A percentile compares a stretch with the other conserved stretches of the same genome.
Evolutionary conservation across 2,113 vertebrate genomes (phyloP).

Genomic region (Tiliqua scincoides): DNA sequence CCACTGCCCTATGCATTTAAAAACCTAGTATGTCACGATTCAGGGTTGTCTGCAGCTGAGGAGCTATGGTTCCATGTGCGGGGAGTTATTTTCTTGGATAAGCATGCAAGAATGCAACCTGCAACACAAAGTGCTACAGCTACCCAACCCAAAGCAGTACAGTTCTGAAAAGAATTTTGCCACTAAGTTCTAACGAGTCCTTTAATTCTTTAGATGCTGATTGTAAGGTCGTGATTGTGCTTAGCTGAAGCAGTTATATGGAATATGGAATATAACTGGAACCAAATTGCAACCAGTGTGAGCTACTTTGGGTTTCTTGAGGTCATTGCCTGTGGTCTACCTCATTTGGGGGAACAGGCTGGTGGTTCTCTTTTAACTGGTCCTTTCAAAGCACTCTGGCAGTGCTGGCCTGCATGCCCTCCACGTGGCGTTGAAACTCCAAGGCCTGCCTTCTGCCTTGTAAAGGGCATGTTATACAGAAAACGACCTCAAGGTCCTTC

Average conservation of each 20-base stretch:
- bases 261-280: neutral
- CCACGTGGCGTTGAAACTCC: neutral
- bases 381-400: neutral
- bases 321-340: neutral
- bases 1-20: too few species aligned
- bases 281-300: neutral
- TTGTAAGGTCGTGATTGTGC: neutral
- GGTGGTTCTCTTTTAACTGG: neutral
- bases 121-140: neutral
- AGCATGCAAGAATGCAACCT: neutral
- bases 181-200: neutral
- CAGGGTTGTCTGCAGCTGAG: neutral
- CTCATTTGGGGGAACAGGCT: neutral
- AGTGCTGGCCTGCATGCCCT: neutral
- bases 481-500: constrained; percentile 56
- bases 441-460: constrained; percentile 11
- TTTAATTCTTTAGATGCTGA: neutral
- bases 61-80: neutral
- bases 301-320: neutral
- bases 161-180: neutral
- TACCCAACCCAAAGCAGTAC: neutral
- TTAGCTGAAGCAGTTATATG: neutral
- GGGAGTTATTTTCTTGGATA: neutral
- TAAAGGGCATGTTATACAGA: constrained; percentile 23
- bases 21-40: neutral